phyloP scores from a whole-genome alignment of 2,113 vertebrate genomes.

The Tetrax tetrax region DNA sequence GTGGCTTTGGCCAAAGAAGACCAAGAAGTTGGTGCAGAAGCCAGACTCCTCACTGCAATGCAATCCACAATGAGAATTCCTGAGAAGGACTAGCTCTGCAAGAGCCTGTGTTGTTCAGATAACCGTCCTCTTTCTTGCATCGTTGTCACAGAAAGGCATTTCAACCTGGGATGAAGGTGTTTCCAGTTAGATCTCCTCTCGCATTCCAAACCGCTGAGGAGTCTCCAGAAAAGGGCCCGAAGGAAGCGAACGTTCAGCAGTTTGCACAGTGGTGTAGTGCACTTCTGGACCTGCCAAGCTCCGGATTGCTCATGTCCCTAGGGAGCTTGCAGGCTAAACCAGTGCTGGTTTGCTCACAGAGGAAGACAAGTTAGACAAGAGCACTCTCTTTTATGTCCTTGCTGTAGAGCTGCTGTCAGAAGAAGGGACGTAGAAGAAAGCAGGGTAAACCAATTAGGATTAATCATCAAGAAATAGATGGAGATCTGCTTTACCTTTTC shows the following conservation, averaged over 20 bases:
- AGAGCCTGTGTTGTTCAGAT: not conserved
- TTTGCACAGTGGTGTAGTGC: not conserved
- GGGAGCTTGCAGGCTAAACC: not conserved
- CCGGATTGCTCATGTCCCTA: fast-evolving
- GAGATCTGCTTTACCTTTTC: not conserved
- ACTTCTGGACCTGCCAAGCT: not conserved
- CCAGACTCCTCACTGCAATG: not conserved
- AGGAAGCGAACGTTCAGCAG: not conserved
- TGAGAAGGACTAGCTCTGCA: not conserved
- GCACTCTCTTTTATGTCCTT: not conserved
- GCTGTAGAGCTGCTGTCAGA: not conserved
- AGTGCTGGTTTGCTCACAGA: not conserved
- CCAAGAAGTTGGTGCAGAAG: not conserved
- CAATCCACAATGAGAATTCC: not conserved
- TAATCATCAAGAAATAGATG: not conserved
- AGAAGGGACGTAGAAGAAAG: not conserved
- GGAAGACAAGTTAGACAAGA: not conserved
- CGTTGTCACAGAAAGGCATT: not conserved
- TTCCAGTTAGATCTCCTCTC: not conserved
- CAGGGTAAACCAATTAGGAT: not conserved
- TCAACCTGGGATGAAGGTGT: not conserved
- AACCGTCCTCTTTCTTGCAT: not conserved
- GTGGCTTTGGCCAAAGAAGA: not conserved
- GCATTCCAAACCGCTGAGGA: not conserved
- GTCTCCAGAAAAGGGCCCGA: not conserved